Evolutionary conservation across 2,113 vertebrate species (phyloP).

Genomic region (Platysteira castanea): DNA sequence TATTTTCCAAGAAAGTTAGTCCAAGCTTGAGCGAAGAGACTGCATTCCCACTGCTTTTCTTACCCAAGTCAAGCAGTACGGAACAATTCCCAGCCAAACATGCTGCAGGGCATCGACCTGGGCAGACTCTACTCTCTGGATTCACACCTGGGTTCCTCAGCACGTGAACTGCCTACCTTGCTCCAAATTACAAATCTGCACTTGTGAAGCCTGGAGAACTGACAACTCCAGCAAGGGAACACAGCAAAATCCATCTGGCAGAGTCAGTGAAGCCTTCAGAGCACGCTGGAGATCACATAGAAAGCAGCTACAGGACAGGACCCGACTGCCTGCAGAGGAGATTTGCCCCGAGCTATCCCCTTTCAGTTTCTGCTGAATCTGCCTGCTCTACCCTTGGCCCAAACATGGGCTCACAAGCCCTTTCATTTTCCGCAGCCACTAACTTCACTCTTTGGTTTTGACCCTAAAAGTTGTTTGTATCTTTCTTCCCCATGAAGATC

Average conservation of each 20-base stretch:
- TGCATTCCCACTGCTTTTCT: not conserved
- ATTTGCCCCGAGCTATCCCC: not conserved
- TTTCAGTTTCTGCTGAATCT: not conserved
- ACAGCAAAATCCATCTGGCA: not conserved
- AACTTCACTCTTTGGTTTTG: not conserved
- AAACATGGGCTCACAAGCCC: accelerated
- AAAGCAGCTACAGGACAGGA: not conserved
- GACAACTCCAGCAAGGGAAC: not conserved
- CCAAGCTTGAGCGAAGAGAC: not conserved
- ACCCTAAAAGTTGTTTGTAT: not conserved
- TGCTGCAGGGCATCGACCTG: not conserved
- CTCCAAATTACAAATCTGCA: not conserved
- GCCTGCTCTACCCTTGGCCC: not conserved
- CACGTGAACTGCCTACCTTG: not conserved
- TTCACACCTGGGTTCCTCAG: not conserved
- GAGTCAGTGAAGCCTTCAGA: not conserved
- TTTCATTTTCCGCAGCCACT: not conserved
- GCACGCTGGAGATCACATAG: accelerated
- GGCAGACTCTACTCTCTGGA: not conserved
- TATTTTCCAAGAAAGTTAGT: not conserved
- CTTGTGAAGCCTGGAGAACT: not conserved
- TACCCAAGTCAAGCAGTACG: not conserved
- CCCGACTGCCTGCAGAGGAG: not conserved
- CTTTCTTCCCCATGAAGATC: not conserved
- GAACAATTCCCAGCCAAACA: not conserved